A percentile compares a stretch with the other conserved stretches of the same genome.
Evolutionary conservation across 2,113 vertebrate species (phyloP).

Genomic region (Dicrurus megarhynchus): DNA sequence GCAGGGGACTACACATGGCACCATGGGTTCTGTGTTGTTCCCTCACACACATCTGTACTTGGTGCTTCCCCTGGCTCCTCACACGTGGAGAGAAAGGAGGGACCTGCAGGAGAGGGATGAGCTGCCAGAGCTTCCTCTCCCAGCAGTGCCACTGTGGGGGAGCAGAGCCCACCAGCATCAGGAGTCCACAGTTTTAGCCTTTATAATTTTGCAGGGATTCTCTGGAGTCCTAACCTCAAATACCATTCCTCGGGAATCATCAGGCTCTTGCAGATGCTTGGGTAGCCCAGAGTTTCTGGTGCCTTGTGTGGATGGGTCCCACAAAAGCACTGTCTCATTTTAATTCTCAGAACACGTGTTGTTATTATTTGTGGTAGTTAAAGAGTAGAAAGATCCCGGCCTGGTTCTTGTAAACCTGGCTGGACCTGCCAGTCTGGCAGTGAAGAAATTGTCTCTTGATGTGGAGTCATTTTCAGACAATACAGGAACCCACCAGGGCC

Average conservation of each 20-base stretch:
- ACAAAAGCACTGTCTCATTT: neutral
- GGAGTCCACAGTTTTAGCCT: accelerated
- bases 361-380: neutral
- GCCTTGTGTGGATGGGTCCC: accelerated
- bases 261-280: neutral
- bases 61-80: accelerated
- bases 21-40: accelerated
- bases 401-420: neutral
- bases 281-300: neutral
- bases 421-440: neutral
- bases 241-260: neutral
- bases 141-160: accelerated
- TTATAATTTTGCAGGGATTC: neutral
- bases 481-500: neutral
- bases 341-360: neutral
- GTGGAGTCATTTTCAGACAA: neutral
- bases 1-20: neutral
- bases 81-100: accelerated
- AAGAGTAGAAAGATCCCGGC: neutral
- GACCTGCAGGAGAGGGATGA: neutral
- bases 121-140: neutral
- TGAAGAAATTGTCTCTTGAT: neutral
- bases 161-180: neutral
- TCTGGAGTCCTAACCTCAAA: neutral
- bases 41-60: accelerated